These are phyloP conservation scores for Adineta ricciae DNA, from an alignment of 2,888 invertebrate species.

Conservation along the genomic window DNA sequence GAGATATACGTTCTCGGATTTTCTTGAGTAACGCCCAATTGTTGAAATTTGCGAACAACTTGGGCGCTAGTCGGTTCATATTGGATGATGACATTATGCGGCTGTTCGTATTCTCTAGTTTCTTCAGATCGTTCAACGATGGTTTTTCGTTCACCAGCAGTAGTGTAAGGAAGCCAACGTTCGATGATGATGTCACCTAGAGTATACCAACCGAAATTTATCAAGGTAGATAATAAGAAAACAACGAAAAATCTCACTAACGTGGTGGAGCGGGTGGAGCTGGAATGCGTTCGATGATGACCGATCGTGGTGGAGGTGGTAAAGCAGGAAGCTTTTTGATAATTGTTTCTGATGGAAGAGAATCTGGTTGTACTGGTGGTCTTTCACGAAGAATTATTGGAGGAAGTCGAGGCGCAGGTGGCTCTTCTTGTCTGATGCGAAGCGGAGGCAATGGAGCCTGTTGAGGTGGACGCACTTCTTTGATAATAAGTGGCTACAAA, in stretches of 20 bases:
- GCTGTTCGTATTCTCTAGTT: not conserved
- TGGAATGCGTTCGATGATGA: not conserved
- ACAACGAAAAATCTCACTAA: not conserved
- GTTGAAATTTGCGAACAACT: not conserved
- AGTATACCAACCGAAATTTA: not conserved
- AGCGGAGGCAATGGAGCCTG: not conserved
- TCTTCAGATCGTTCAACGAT: not conserved
- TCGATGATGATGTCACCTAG: not conserved
- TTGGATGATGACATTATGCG: not conserved
- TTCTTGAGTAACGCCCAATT: not conserved
- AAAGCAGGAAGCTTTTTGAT: not conserved
- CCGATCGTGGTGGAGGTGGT: not conserved
- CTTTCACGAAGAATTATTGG: not conserved
- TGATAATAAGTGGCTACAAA: not conserved
- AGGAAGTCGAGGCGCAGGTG: not conserved
- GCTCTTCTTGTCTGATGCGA: not conserved
- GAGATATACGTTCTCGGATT: not conserved
- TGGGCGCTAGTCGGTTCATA: not conserved
- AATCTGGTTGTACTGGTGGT: not conserved
- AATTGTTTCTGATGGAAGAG: not conserved
- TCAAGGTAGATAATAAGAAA: not conserved
- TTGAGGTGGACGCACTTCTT: not conserved
- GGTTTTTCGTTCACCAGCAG: not conserved
- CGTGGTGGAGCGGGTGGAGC: not conserved
- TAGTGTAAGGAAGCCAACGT: not conserved